These are phyloP conservation scores for Darevskia nairensis DNA, from an alignment of 2,797 vertebrate species.

Conservation along the genomic window DNA sequence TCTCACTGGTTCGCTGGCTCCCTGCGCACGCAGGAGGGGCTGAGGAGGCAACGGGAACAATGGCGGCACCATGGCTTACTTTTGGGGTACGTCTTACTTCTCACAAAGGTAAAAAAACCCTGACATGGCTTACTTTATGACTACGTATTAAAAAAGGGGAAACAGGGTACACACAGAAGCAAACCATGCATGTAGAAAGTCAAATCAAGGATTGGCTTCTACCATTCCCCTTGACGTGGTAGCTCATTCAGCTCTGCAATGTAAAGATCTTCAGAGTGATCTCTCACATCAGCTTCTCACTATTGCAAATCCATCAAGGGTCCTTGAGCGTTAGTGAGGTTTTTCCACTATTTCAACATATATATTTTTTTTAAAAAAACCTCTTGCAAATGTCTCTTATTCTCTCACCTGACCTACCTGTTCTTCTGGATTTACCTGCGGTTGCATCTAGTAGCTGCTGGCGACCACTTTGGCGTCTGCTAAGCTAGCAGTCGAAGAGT, in stretches of 20 bases:
- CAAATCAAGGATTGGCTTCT: background rate
- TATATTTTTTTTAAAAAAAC: background rate
- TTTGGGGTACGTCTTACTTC: no score
- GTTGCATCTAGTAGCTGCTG: background rate
- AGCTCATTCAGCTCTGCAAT: background rate
- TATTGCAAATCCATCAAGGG: background rate
- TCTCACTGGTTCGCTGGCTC: no score
- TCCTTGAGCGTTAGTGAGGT: background rate
- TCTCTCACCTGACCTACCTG: constrained; percentile 1
- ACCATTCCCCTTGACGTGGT: background rate
- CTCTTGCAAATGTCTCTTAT: background rate
- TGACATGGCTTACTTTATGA: no score
- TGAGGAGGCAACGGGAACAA: no score
- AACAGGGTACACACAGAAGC: background rate
- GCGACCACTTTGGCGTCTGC: background rate
- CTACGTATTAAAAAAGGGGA: no score
- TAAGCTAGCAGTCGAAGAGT: background rate
- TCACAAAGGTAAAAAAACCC: no score
- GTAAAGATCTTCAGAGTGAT: background rate
- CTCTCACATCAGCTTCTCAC: background rate
- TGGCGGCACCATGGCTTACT: no score
- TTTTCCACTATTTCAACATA: constrained; percentile 12
- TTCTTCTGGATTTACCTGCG: background rate
- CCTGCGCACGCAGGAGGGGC: no score
- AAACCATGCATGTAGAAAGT: background rate